Base-by-base conservation (phyloP, 53 echinoderm and acorn worm species). In the Echinometra lucunter region DNA sequence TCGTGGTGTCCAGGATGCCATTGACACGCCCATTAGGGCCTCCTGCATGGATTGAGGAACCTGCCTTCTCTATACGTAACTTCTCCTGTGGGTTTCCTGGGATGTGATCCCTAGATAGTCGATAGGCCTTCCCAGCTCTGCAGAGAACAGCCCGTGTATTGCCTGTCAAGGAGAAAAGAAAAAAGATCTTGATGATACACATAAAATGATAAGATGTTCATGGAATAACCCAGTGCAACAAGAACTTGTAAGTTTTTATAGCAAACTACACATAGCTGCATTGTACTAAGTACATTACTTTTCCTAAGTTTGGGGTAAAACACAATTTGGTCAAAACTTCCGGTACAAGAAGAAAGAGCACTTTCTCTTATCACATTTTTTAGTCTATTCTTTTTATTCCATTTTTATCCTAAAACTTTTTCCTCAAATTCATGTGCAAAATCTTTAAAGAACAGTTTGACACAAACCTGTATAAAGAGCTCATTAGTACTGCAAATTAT, bases 1-100 rank as follows among this genome's bases (percentile, higher is more conserved):
- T 95, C 58, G 99, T 98, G 58, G 99, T 97, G 60, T 99, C 98
- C 58, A 99, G 96, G 44, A 99, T 95, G 55, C 99, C 99, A 78
- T 99, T 99, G 57, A 98, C 96, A 45, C 98, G 96, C 42, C 97
- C 97, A 45, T 94, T 80, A 12, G 95, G 63, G 66, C 96, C 95
- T 17, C 96, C 97, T 4, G 95, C 94, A 74, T 96, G 96, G 74
- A 99, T 92, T 74, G 97, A 91, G 27, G 97, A 93, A n/a, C 98
- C 97, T 9, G 98, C 95, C 89, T 95, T 96, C 60, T 94, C 78
- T 3, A 98, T 91, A 3, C 99, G 88, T 27, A 95, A 88, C 95
- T 92, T 96, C 66, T 98, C 98, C 21, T 88, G 82, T 2, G 82
- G 53, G 63, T 96, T 97, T 87, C 95, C 89, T 56, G 94, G 97